Base-by-base conservation (phyloP, 1,140 invertebrate species). In the Steinernema feltiae region DNA sequence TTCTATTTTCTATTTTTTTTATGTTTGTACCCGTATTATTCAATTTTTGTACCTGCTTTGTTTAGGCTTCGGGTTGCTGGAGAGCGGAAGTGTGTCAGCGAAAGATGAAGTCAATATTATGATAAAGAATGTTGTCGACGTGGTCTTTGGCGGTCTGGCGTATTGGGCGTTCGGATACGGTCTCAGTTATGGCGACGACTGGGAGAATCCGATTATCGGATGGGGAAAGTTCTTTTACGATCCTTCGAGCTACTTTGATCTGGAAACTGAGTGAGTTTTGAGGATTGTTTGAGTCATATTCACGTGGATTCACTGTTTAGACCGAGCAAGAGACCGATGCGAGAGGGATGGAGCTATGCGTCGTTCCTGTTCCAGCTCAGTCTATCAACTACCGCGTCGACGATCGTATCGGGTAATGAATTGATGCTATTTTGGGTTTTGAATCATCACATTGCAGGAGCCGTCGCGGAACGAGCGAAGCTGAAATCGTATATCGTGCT, bases 91-190 rank as follows among this genome's bases (percentile, higher is more conserved):
- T 81, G 93, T 95, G 0, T 93, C 92, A 0, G 89, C 93, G 30
- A 95, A 95, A 87, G 95, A 95, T 82, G 93, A 95, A 89, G 93
- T 94, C 0, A 94, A 95, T 82, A 94, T 95, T 24, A 94, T 95
- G 93, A 93, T 95, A 92, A 95, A 95, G 86, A 95, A 95, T 83
- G 91, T 94, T 0, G 92, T 93, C 0, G 94, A 95, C 79, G 93
- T 96, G 71, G 92, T 94, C 2, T 89, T 96, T 0, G 94, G 94
- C 2, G 94, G 93, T 71, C 85, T 94, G 1, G 94, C 93, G 0
- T 97, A 95, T 87, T 96, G 94, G 94, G 89, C 93, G 15, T 94
- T 95, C 84, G 94, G 94, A 0, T 97, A 93, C 87, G 93, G 92
- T 0, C 89, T 96, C 83, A 94, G 92, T 63, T 96, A 94, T 81